A percentile compares a stretch with the other conserved stretches of the same genome.
Conservation (phyloP, 1,140 invertebrate genomes). For the Drosophila kohkoa region DNA sequence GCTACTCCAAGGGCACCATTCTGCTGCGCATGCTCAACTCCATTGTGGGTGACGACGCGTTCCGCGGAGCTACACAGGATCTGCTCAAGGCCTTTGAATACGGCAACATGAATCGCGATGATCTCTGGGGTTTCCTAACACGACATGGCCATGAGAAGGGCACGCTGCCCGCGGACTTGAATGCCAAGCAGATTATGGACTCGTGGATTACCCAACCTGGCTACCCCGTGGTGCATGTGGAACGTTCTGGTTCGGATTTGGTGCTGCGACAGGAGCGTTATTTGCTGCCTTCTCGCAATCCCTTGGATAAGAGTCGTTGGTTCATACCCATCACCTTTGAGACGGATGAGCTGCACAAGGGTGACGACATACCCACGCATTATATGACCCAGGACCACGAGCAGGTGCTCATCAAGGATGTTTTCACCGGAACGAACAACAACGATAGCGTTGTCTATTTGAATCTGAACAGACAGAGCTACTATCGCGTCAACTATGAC, state of each 20-base stretch:
- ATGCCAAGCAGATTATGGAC: slow-evolving; percentile 91
- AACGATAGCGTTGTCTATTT: slow-evolving; percentile 69
- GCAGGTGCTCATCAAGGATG: slow-evolving; percentile 65
- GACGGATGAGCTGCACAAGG: slow-evolving; percentile 74
- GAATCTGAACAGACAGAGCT: slow-evolving; percentile 86
- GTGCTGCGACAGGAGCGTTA: slow-evolving; percentile 74
- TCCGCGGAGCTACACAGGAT: slow-evolving; percentile 88
- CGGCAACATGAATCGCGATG: slow-evolving; percentile 88
- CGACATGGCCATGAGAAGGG: slow-evolving; percentile 85
- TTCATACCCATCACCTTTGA: slow-evolving; percentile 87
- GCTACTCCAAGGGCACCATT: slow-evolving; percentile 93
- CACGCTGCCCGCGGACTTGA: slow-evolving; percentile 85
- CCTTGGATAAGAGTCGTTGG: slow-evolving; percentile 84
- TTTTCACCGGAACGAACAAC: slow-evolving; percentile 51
- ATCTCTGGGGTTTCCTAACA: slow-evolving; percentile 89
- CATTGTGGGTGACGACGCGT: slow-evolving; percentile 89
- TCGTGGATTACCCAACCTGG: slow-evolving; percentile 93
- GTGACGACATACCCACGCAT: slow-evolving; percentile 71
- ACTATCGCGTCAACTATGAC: slow-evolving; percentile 92
- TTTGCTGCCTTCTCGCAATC: slow-evolving; percentile 59
- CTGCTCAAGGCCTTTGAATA: slow-evolving; percentile 88
- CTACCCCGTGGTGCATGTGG: slow-evolving; percentile 91
- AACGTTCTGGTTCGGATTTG: slow-evolving; percentile 59
- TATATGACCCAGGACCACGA: slow-evolving; percentile 70
- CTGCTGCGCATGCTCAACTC: slow-evolving; percentile 93